A percentile compares a stretch with the other conserved stretches of the same genome.
Evolutionary conservation across 1,140 invertebrate species (phyloP).

Genomic region (Hyles euphorbiae): DNA sequence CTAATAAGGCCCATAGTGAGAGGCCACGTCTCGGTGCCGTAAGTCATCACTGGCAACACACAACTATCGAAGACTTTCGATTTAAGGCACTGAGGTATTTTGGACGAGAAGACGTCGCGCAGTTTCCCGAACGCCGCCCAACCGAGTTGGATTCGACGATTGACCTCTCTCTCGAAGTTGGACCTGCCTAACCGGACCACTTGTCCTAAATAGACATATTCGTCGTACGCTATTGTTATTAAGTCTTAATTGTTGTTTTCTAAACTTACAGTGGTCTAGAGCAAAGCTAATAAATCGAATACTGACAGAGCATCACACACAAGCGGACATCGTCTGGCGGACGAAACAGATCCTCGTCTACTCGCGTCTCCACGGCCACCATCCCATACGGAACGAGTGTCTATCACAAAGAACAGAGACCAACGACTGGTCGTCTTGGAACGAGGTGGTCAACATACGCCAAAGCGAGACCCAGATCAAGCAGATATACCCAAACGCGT

Average conservation of each 20-base stretch:
- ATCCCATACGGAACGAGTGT: slow-evolving; percentile 39
- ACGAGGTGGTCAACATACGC: slow-evolving; percentile 32
- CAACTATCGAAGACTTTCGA: too few relatives aligned
- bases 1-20: too few relatives aligned
- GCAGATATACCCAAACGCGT: slow-evolving; percentile 34
- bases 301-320: slow-evolving; percentile 29
- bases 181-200: too few relatives aligned
- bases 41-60: too few relatives aligned
- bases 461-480: slow-evolving; percentile 37
- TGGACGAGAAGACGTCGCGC: too few relatives aligned
- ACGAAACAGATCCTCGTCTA: slow-evolving; percentile 67
- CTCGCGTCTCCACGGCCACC: slow-evolving; percentile 57
- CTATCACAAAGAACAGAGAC: slow-evolving; percentile 12
- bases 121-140: too few relatives aligned
- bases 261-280: slow-evolving; percentile 64
- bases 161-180: too few relatives aligned
- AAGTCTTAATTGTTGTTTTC: not conserved
- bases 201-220: too few relatives aligned
- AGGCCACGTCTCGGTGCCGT: too few relatives aligned
- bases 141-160: too few relatives aligned
- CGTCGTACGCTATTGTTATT: not conserved
- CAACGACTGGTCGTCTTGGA: slow-evolving; percentile 47
- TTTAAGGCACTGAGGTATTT: too few relatives aligned
- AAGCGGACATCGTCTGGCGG: slow-evolving; percentile 45
- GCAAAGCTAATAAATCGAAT: slow-evolving; percentile 67